Conservation (phyloP, 1,140 invertebrate genomes). For the Ips nitidus region DNA sequence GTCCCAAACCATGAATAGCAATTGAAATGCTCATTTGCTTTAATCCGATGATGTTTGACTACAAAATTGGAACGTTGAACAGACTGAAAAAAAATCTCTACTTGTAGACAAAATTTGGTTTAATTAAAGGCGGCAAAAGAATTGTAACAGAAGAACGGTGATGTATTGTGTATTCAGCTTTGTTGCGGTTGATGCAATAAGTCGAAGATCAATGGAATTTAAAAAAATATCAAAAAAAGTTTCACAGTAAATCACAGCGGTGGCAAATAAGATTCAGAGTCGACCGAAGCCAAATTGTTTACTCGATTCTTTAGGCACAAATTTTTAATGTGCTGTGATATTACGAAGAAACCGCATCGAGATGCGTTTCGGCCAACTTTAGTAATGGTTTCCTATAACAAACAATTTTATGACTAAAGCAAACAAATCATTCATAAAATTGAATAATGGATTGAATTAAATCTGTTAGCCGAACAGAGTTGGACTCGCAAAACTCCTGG, state of each 20-base stretch:
- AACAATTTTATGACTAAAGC: slow-evolving; percentile 35
- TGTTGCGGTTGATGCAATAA: too few species aligned
- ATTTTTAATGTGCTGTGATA: slow-evolving; percentile 31
- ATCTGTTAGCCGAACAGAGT: slow-evolving; percentile 13
- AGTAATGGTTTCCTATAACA: slow-evolving; percentile 34
- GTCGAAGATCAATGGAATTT: slow-evolving; percentile 3
- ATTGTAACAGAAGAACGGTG: too few species aligned
- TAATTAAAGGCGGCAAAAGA: too few species aligned
- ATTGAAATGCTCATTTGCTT: slow-evolving; percentile 41
- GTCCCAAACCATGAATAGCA: slow-evolving; percentile 52
- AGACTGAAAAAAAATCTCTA: not conserved
- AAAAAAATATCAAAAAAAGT: slow-evolving; percentile 6
- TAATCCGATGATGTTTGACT: slow-evolving; percentile 41
- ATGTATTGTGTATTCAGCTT: too few species aligned
- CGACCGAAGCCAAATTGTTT: slow-evolving; percentile 25
- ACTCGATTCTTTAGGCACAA: slow-evolving; percentile 34
- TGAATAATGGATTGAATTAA: slow-evolving; percentile 36
- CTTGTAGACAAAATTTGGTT: too few species aligned
- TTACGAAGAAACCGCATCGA: slow-evolving; percentile 31
- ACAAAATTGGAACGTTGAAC: slow-evolving; percentile 31
- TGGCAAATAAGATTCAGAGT: slow-evolving; percentile 17
- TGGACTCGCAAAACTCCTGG: not conserved
- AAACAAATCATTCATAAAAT: slow-evolving; percentile 38
- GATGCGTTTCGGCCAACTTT: slow-evolving; percentile 24
- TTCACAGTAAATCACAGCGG: slow-evolving; percentile 6